A percentile compares a stretch with the other conserved stretches of the same genome.
These are phyloP conservation scores for Acleris literana DNA, from an alignment of 2,888 invertebrate genomes.

Conservation along the genomic window DNA sequence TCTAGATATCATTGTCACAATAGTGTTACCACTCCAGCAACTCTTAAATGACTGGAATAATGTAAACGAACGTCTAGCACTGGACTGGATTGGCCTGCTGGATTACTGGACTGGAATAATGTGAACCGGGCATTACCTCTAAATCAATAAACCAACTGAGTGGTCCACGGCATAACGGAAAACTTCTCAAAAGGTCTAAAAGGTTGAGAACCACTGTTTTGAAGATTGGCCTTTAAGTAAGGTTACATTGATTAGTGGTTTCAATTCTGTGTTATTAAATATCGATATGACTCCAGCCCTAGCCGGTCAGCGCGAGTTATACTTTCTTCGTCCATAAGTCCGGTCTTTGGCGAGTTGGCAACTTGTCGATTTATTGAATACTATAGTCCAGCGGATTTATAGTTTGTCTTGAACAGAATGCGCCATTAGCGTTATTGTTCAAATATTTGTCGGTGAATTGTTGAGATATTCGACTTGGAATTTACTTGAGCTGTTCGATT, in stretches of 20 bases:
- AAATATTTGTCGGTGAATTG: constrained; percentile 42
- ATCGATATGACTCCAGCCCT: constrained; percentile 25
- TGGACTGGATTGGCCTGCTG: too few species aligned
- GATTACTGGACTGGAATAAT: too few species aligned
- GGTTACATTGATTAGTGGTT: neutral
- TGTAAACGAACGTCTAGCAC: too few species aligned
- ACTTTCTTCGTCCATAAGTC: constrained; percentile 82
- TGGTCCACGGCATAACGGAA: too few species aligned
- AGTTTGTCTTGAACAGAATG: constrained; percentile 71
- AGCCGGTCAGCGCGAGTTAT: constrained; percentile 64
- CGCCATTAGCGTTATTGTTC: constrained; percentile 44
- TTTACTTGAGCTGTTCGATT: constrained; percentile 39
- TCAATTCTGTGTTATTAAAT: neutral
- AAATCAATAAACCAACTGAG: too few species aligned
- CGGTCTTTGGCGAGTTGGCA: constrained; percentile 73
- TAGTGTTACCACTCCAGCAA: too few species aligned
- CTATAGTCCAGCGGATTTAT: constrained; percentile 60
- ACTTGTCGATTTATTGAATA: constrained; percentile 77
- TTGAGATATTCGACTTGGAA: constrained; percentile 44
- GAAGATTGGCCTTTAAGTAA: too few species aligned
- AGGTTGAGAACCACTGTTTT: too few species aligned
- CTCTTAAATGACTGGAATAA: too few species aligned
- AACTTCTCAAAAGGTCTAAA: too few species aligned
- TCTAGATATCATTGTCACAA: too few species aligned
- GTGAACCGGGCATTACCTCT: too few species aligned